These are phyloP conservation scores for Neopipo cinnamomea DNA, from an alignment of 2,113 vertebrate genomes.

Conservation along the genomic window DNA sequence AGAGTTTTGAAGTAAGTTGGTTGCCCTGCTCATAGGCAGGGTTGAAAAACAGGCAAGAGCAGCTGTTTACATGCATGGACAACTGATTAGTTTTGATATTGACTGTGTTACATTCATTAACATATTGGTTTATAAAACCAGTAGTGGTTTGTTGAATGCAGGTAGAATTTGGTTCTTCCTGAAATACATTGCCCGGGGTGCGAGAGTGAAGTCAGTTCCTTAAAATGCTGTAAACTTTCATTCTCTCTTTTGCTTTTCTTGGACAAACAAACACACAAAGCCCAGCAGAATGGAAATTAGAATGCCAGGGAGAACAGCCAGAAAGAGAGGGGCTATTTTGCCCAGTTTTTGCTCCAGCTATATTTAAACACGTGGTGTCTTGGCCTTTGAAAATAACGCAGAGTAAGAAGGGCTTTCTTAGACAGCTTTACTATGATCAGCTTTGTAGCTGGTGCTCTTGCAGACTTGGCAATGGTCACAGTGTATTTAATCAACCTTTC, in stretches of 20 bases:
- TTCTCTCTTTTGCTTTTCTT: not conserved
- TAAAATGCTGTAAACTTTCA: not conserved
- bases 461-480: not conserved
- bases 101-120: not conserved
- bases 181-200: not conserved
- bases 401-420: not conserved
- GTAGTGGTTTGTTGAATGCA: not conserved
- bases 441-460: not conserved
- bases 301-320: not conserved
- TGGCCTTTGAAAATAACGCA: not conserved
- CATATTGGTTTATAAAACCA: not conserved
- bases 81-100: not conserved
- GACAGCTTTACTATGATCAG: not conserved
- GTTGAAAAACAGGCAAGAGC: not conserved
- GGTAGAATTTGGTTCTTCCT: not conserved
- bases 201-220: not conserved
- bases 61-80: not conserved
- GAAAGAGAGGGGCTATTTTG: not conserved
- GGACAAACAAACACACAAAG: not conserved
- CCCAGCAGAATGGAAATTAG: not conserved
- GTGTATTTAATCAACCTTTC: not conserved
- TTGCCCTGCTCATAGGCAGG: not conserved
- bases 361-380: not conserved
- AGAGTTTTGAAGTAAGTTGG: not conserved
- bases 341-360: not conserved